Conservation (phyloP, 2,113 vertebrate species). For the Serilophus lunatus region DNA sequence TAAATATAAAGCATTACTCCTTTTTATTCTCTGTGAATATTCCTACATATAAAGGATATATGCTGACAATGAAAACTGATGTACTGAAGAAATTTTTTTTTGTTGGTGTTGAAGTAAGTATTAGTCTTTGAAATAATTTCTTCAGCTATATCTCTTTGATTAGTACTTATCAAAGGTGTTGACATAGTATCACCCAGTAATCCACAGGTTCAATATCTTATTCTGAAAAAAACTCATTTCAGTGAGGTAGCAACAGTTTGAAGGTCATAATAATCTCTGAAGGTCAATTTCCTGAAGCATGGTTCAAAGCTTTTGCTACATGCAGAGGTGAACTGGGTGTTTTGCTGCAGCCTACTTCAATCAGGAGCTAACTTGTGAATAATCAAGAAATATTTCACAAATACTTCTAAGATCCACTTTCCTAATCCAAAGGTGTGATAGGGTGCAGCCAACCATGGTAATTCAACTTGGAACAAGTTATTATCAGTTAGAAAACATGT, state of each 20-base stretch:
- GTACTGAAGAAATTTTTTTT: neutral
- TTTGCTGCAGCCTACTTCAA: slow-evolving; percentile 77
- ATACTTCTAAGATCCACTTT: slow-evolving; percentile 69
- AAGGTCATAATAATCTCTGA: slow-evolving; percentile 83
- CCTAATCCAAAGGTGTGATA: slow-evolving; percentile 75
- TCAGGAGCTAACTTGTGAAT: slow-evolving; percentile 75
- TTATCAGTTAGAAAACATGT: slow-evolving; percentile 69
- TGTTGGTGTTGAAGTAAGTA: neutral
- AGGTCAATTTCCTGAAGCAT: slow-evolving; percentile 75
- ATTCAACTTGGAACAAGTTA: slow-evolving; percentile 76
- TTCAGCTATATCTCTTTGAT: neutral
- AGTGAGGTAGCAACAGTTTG: slow-evolving; percentile 58
- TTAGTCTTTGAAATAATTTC: neutral
- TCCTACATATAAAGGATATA: neutral
- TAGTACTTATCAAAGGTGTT: slow-evolving; percentile 50
- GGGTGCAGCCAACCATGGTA: slow-evolving; percentile 74
- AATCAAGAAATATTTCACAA: slow-evolving; percentile 75
- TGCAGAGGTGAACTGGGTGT: slow-evolving; percentile 12
- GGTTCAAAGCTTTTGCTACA: slow-evolving; percentile 70
- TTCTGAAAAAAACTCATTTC: slow-evolving; percentile 62
- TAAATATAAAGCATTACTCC: neutral
- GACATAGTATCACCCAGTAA: slow-evolving; percentile 66
- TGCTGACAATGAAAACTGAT: neutral
- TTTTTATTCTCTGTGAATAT: neutral
- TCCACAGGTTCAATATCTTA: slow-evolving; percentile 70